Evolutionary conservation across 2,797 vertebrate genomes (phyloP).

Genomic region (Tangara arthus): DNA sequence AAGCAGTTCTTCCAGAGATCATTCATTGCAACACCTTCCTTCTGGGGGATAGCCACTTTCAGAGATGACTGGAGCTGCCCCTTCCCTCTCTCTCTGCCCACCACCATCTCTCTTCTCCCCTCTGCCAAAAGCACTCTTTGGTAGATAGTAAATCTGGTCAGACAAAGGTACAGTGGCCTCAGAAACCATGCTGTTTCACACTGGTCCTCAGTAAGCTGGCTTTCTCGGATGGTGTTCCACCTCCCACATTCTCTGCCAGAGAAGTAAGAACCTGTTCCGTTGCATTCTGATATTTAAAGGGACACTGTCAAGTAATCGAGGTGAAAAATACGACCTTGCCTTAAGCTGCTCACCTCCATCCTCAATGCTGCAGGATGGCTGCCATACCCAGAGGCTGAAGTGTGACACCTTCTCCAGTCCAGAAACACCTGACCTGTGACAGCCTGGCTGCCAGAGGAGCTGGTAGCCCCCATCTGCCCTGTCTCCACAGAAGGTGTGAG

Average conservation of each 20-base stretch:
- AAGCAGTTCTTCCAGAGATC: background rate
- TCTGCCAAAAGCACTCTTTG: conserved; percentile 52
- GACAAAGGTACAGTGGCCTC: conserved; percentile 6
- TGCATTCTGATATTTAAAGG: conserved; percentile 45
- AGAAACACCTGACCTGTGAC: background rate
- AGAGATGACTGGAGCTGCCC: background rate
- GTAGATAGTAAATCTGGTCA: conserved; percentile 37
- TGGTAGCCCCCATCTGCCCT: background rate
- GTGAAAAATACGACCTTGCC: background rate
- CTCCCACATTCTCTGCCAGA: background rate
- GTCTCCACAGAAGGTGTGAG: background rate
- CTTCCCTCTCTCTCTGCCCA: background rate
- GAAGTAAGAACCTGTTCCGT: background rate
- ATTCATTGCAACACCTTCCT: background rate
- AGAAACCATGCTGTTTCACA: conserved; percentile 3
- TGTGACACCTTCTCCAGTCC: background rate
- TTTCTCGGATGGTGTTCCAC: background rate
- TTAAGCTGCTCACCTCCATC: background rate
- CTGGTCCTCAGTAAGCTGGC: background rate
- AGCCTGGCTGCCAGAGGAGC: background rate
- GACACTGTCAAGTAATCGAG: conserved; percentile 23
- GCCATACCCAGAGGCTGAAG: background rate
- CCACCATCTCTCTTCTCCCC: background rate
- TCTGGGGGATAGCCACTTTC: background rate
- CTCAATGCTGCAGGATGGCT: background rate